These are phyloP conservation scores for Gobionotothen gibberifrons DNA, from an alignment of 2,797 vertebrate genomes.

Conservation along the genomic window DNA sequence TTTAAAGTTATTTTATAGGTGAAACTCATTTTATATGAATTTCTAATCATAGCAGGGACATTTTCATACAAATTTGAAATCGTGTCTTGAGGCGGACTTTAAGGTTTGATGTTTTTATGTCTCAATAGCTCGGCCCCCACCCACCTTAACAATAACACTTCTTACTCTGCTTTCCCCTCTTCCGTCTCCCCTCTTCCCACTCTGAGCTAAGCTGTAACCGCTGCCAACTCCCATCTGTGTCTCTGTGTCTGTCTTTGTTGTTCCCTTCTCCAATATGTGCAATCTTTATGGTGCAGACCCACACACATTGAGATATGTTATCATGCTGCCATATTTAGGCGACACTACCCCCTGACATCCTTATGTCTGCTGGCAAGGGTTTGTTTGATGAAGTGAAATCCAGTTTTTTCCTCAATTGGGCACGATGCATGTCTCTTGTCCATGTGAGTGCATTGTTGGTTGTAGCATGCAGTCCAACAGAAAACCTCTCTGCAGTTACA, in stretches of 20 bases:
- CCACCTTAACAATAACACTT: slow-evolving; percentile 56
- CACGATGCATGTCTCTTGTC: slow-evolving; percentile 29
- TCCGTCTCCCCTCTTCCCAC: slow-evolving; percentile 49
- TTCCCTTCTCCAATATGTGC: slow-evolving; percentile 36
- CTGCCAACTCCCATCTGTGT: slow-evolving; percentile 67
- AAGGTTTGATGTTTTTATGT: slow-evolving; percentile 13
- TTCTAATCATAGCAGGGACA: too few species aligned
- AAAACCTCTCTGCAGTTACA: slow-evolving; percentile 19
- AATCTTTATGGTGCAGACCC: slow-evolving; percentile 65
- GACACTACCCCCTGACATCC: slow-evolving; percentile 52
- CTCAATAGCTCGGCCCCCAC: slow-evolving; percentile 13
- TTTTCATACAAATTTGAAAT: too few species aligned
- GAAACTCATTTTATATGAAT: too few species aligned
- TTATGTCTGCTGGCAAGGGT: slow-evolving; percentile 31
- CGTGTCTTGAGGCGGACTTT: too few species aligned
- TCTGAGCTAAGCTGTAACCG: slow-evolving; percentile 50
- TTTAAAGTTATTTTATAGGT: too few species aligned
- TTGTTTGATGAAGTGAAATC: slow-evolving; percentile 55
- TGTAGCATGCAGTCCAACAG: slow-evolving; percentile 29
- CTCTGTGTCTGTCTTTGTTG: slow-evolving; percentile 59
- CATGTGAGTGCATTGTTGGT: slow-evolving; percentile 4
- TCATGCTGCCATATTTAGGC: slow-evolving; percentile 61
- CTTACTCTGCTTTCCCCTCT: slow-evolving; percentile 30
- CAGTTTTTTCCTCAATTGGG: slow-evolving; percentile 15
- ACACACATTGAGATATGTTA: slow-evolving; percentile 61